Conservation (phyloP, 2,888 invertebrate species). For the Agonopterix subpropinquella region DNA sequence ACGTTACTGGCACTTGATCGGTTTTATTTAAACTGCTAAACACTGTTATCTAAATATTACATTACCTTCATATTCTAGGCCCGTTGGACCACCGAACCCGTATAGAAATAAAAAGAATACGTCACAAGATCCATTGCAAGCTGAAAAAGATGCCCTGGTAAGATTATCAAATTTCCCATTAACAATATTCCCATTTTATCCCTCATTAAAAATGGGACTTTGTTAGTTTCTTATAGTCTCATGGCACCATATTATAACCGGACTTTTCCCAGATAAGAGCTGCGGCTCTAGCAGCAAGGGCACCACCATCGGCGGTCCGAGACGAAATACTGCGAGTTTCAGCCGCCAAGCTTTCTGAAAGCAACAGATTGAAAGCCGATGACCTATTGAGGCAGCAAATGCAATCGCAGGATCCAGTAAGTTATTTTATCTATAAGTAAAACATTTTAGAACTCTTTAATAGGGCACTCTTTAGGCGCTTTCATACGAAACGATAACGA, state of each 20-base stretch:
- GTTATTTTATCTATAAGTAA: slow-evolving; percentile 5
- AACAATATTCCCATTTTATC: too few species aligned
- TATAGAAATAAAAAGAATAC: slow-evolving; percentile 48
- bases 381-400: slow-evolving; percentile 75
- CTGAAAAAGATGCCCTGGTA: slow-evolving; percentile 78
- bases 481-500: too few species aligned
- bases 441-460: not conserved
- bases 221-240: too few species aligned
- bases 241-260: too few species aligned
- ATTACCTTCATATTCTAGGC: slow-evolving; percentile 35
- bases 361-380: slow-evolving; percentile 73
- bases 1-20: too few species aligned
- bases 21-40: too few species aligned
- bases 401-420: slow-evolving; percentile 65
- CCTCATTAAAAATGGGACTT: too few species aligned
- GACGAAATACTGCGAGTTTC: slow-evolving; percentile 64
- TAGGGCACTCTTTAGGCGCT: too few species aligned
- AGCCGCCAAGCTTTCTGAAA: slow-evolving; percentile 73
- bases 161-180: slow-evolving; percentile 8
- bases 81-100: slow-evolving; percentile 57
- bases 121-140: slow-evolving; percentile 63
- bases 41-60: not conserved
- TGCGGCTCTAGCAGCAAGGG: slow-evolving; percentile 52
- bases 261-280: slow-evolving; percentile 45
- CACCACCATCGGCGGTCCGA: slow-evolving; percentile 57